Evolutionary conservation across 1,140 invertebrate species (phyloP), one percentile per base, ranked within the genome.

Genomic region (Drosophila eugracilis): DNA sequence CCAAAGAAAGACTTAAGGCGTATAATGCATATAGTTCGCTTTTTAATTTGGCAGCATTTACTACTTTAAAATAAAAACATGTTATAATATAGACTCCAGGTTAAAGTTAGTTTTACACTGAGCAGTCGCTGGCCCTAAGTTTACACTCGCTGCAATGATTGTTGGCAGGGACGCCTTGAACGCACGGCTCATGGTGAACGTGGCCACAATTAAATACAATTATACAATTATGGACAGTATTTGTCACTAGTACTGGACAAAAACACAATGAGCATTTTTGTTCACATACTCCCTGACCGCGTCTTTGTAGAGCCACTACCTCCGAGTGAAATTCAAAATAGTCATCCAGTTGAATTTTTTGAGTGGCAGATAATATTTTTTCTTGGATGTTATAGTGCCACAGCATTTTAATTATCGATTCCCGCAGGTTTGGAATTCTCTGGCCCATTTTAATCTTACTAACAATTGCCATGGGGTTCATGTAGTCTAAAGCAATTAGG

Each of bases 351-450:
- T 98, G 93, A 70, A 98, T 98, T 90, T 96, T 95, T 78, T 97
- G 97, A 86, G 96, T 97, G 0, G 96, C 96, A 91, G 97, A 96
- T 92, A 98, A 95, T 3, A 98, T 94, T 10, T 97, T 96, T 32
- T 98, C 95, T 93, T 99, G 98, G 30, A 99, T 92, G 91, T 97
- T 97, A 90, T 98, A 99, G 91, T 99, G 98, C 85, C 96, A 96
- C 91, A 99, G 94, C 94, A 99, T 98, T 92, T 98, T 98, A 0
- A 98, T 96, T 3, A 99, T 92, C 3, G 97, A 97, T 83, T 97
- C 95, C 73, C 98, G 95, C 1, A 99, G 92, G 12, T 97, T 96
- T 44, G 96, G 96, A 77, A 99, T 98, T 91, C 96, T 93, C 91
- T 97, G 95, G 1, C 95, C 95, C 2, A 95, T 93, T 75, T 96